Base-by-base conservation (phyloP, 2,888 invertebrate genomes). In the Ochropleura leucogaster region DNA sequence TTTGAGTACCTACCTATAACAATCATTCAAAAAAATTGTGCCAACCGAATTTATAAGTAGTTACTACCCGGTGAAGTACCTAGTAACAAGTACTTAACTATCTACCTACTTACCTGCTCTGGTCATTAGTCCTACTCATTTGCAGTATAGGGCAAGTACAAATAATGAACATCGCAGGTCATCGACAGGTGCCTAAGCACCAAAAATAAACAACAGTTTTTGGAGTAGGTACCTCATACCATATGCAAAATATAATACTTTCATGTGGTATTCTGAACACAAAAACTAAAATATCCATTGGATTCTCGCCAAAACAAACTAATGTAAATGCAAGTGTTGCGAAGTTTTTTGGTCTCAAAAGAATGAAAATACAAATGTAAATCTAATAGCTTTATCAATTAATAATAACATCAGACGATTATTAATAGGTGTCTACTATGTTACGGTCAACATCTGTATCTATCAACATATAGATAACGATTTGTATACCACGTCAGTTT, bases 251-350 rank as follows among this genome's bases (percentile, higher is more conserved):
- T 51, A 51, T 18, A n/a, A 44, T 20, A 14, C 18, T 42, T 76
- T 47, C 4, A 74, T 16, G 55, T 40, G 18, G 47, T 20, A 60
- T 76, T 46, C 46, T 53, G 42, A 65, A 72, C 65, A 53, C 60
- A 79, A 10, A 44, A 60, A 47, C 47, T 30, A 72, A 79, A 60
- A 77, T 79, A 72, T 55, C 14, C 42, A 42, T 65, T 77, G 80
- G 77, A 77, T 55, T 20, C 18, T 53, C n/a, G 80, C 77, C 77
- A 77, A 79, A 51, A 30, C 46, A 51, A 47, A 44, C 18, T 18
- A 63, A 51, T 40, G 20, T 12, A 49, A 49, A 16, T 40, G 60
- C 14, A 70, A 30, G 44, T n/a, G 40, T 10, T 10, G 42, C 47
- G 14, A 49, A 12, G 8, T 51, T 20, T 51, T 46, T 64, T 59